These are phyloP conservation scores for Coregonus ussuriensis DNA, from an alignment of 2,797 vertebrate genomes.

Conservation along the genomic window DNA sequence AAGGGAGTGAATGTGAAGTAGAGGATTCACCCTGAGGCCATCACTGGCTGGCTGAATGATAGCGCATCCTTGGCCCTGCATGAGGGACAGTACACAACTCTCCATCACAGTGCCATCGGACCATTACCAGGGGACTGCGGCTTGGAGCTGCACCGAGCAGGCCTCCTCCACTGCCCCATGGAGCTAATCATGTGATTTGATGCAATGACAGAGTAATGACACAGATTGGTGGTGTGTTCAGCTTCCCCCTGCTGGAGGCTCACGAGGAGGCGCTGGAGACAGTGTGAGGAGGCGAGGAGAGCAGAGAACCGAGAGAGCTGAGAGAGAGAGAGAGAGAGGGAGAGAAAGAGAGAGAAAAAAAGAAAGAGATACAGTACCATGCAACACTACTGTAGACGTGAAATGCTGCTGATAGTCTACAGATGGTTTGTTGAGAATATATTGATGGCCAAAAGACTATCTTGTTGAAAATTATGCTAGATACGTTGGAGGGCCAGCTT, in stretches of 20 bases:
- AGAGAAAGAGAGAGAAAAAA: not conserved
- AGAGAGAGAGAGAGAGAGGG: not conserved
- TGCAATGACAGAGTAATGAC: constrained; percentile 81
- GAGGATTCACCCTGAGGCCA: constrained; percentile 73
- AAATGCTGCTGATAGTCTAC: too few species aligned
- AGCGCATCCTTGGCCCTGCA: constrained; percentile 75
- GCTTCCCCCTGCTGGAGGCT: constrained; percentile 68
- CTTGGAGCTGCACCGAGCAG: constrained; percentile 58
- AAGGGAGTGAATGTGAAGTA: constrained; percentile 65
- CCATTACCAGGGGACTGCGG: constrained; percentile 75
- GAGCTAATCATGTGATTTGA: constrained; percentile 86
- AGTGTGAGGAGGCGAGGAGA: not conserved
- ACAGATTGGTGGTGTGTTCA: constrained; percentile 80
- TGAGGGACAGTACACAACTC: constrained; percentile 74
- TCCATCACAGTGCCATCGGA: constrained; percentile 76
- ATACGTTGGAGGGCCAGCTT: too few species aligned
- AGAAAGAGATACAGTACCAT: not conserved
- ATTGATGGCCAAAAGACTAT: too few species aligned
- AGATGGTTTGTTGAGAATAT: too few species aligned
- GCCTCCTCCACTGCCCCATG: constrained; percentile 73
- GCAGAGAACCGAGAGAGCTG: not conserved
- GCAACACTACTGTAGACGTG: too few species aligned
- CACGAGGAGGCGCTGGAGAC: constrained; percentile 45
- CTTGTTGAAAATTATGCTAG: too few species aligned
- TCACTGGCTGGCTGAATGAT: constrained; percentile 75